Conservation (phyloP, 2,797 vertebrate genomes). For the Ctenochaetus hawaiiensis region DNA sequence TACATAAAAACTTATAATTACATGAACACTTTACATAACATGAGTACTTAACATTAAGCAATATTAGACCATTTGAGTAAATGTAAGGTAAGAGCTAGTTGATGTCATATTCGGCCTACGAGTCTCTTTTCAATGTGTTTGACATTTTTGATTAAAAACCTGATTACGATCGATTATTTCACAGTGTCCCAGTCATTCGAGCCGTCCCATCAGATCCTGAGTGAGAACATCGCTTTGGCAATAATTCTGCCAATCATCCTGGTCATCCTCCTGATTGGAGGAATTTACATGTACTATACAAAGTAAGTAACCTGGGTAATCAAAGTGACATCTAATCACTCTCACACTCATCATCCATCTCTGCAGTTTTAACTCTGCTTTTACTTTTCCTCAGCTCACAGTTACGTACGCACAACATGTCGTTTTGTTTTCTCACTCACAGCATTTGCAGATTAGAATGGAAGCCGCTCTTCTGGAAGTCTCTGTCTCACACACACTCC, state of each 20-base stretch:
- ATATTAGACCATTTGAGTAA: background rate
- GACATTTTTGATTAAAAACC: background rate
- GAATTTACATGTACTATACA: slow-evolving; percentile 95
- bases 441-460: slow-evolving; percentile 91
- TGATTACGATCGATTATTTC: background rate
- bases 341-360: background rate
- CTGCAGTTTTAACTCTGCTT: background rate
- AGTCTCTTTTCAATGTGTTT: background rate
- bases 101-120: background rate
- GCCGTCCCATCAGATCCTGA: slow-evolving; percentile 91
- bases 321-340: too few relatives aligned
- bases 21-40: too few relatives aligned
- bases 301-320: slow-evolving; percentile 84
- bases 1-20: too few relatives aligned
- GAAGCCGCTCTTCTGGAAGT: slow-evolving; percentile 93
- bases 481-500: slow-evolving; percentile 93
- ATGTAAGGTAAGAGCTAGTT: background rate
- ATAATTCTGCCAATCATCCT: slow-evolving; percentile 93
- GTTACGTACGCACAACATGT: background rate
- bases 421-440: slow-evolving; percentile 25
- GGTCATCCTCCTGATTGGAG: slow-evolving; percentile 93
- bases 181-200: slow-evolving; percentile 93
- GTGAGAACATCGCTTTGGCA: slow-evolving; percentile 93
- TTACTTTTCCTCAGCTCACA: background rate
- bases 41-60: background rate